Base-by-base conservation (phyloP, 2,888 invertebrate species). In the Ganaspis brasiliensis region DNA sequence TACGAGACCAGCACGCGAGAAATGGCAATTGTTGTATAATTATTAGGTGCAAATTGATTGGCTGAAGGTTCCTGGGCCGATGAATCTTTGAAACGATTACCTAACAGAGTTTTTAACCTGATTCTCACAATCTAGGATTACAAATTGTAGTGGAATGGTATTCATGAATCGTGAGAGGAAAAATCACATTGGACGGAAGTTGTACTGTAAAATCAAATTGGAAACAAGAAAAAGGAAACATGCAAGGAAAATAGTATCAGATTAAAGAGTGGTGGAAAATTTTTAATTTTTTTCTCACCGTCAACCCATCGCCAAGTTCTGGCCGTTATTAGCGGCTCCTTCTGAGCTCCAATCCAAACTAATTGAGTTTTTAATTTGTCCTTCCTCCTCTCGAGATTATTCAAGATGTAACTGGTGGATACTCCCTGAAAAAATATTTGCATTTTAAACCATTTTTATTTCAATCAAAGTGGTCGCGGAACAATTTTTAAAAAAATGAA, bases 301-400 rank as follows among this genome's bases (percentile, higher is more conserved):
- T 97, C 95, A 35, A 97, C 96, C 97, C 97, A 97, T 91, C 96
- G 95, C 97, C 97, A 98, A 0, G 96, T 96, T 80, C 96, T 94
- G 0, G 96, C 95, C 0, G 96, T 96, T 76, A 96, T 93, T 31
- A 96, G 95, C 0, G 97, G 97, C 86, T 98, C 97, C 86, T 97
- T 97, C 87, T 96, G 96, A 0, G 97, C 97, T 0, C 98, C 98
- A 82, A 98, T 96, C 98, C 98, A 98, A 2, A 98, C 96, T 78
- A 98, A 92, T 88, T 97, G 97, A 0, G 97, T 97, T 90, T 97
- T 97, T 49, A 97, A 91, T 78, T 94, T 95, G 0, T 95, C 93
- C 89, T 97, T 97, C 71, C 97, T 93, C 74, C 97, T 93, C 87
- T 97, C 97, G 84, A 97, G 92, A 91, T 97, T 97, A 82, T 96